Evolutionary conservation across 2,888 invertebrate species (phyloP).

Genomic region (Rhyacophila evoluta): DNA sequence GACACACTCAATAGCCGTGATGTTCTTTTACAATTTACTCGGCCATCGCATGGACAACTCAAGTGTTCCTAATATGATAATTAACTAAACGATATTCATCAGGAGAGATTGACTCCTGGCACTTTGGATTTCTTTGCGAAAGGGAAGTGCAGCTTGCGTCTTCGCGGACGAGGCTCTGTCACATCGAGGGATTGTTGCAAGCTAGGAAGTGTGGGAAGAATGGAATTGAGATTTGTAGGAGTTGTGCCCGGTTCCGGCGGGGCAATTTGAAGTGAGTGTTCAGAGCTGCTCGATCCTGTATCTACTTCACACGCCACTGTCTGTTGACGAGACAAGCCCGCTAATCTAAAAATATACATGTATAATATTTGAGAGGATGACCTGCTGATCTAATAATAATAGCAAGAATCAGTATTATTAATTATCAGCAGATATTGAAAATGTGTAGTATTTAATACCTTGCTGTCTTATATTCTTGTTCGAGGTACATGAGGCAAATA

Average conservation of each 20-base stretch:
- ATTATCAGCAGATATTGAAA: too few species aligned
- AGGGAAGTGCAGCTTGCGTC: conserved; percentile 74
- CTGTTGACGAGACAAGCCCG: conserved; percentile 39
- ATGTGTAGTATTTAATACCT: too few species aligned
- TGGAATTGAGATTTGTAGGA: too few species aligned
- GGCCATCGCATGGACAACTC: neutral
- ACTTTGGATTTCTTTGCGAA: conserved; percentile 73
- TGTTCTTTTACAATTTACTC: neutral
- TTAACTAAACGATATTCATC: conserved; percentile 34
- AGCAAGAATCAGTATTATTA: too few species aligned
- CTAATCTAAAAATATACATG: conserved; percentile 34
- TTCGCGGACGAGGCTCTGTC: conserved; percentile 67
- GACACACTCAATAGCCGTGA: neutral
- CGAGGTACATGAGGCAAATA: too few species aligned
- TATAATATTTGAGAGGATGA: too few species aligned
- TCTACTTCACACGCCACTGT: conserved; percentile 44
- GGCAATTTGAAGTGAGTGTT: conserved; percentile 46
- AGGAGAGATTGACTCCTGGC: conserved; percentile 45
- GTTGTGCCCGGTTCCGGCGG: conserved; percentile 5
- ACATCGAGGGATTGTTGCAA: conserved; percentile 57
- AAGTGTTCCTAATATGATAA: neutral
- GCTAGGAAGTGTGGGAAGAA: conserved; percentile 50
- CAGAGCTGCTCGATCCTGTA: conserved; percentile 52
- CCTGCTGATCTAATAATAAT: too few species aligned
- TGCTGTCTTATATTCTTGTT: too few species aligned